Evolutionary conservation across 2,113 vertebrate species (phyloP).

Genomic region (Machaerirhynchus nigripectus): DNA sequence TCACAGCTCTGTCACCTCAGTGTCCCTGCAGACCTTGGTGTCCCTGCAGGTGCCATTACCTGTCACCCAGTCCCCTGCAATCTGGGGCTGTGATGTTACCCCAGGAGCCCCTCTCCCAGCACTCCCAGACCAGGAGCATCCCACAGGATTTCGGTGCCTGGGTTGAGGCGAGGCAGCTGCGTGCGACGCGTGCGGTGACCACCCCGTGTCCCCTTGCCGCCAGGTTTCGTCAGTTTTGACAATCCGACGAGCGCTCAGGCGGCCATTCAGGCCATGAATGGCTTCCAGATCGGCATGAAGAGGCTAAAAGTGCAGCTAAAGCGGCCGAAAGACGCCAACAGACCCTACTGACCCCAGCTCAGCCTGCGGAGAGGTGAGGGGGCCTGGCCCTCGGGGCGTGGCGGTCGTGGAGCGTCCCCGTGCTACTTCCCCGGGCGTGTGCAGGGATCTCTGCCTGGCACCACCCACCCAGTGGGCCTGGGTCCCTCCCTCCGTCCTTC

Average conservation of each 20-base stretch:
- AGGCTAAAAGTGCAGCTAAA: conserved; percentile 98
- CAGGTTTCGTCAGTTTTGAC: conserved; percentile 99
- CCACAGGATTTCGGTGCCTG: rapidly evolving
- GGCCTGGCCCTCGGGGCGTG: neutral
- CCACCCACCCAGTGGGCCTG: neutral
- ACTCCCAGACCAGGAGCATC: neutral
- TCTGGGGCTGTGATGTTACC: rapidly evolving
- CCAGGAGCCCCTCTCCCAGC: neutral
- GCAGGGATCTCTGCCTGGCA: neutral
- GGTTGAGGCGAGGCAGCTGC: rapidly evolving
- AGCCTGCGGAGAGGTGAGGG: conserved; percentile 78
- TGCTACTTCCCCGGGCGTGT: rapidly evolving
- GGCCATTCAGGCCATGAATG: conserved; percentile 98
- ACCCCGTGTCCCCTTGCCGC: neutral
- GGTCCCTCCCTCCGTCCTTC: no score
- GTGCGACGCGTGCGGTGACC: neutral
- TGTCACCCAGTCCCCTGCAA: neutral
- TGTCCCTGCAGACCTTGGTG: neutral
- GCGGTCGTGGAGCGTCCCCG: rapidly evolving
- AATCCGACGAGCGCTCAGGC: conserved; percentile 98
- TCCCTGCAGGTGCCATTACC: neutral
- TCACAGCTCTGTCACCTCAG: neutral
- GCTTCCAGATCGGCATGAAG: conserved; percentile 99
- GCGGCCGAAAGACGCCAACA: conserved; percentile 96
- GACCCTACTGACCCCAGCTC: conserved; percentile 90